These are phyloP conservation scores for Otis tarda DNA, from an alignment of 2,113 vertebrate species.

Conservation along the genomic window DNA sequence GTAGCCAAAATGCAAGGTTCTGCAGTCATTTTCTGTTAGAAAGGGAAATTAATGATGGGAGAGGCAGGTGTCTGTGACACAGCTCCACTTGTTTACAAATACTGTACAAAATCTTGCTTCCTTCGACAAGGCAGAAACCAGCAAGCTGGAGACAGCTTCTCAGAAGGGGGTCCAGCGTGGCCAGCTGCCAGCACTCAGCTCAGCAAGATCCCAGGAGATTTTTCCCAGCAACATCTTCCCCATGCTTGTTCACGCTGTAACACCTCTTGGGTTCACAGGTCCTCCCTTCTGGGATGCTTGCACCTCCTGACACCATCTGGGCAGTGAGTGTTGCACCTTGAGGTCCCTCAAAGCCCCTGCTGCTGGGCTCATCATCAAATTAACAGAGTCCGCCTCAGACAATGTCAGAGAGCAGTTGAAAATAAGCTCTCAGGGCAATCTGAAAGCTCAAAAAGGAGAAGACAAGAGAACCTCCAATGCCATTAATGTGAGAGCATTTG, in stretches of 20 bases:
- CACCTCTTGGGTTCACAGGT: neutral
- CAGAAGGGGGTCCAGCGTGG: neutral
- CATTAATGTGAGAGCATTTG: neutral
- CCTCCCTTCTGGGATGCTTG: neutral
- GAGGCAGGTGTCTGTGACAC: neutral
- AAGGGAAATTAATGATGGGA: neutral
- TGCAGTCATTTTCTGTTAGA: neutral
- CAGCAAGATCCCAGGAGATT: neutral
- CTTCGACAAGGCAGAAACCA: neutral
- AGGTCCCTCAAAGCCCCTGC: neutral
- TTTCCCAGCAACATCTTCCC: neutral
- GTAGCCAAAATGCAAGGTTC: neutral
- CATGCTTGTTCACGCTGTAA: rapidly evolving
- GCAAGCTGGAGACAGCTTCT: conserved; percentile 11
- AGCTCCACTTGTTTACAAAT: neutral
- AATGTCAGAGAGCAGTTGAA: neutral
- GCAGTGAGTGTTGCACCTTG: neutral
- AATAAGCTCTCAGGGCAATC: neutral
- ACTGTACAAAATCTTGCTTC: neutral
- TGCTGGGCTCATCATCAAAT: neutral
- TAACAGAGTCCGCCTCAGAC: neutral
- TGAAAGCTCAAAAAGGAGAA: neutral
- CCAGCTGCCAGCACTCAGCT: rapidly evolving
- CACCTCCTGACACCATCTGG: neutral
- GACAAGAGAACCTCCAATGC: neutral